Percentiles rank a stretch among this genome's conserved stretches.
Conservation (phyloP, 2,888 invertebrate genomes). For the Thymelicus sylvestris region DNA sequence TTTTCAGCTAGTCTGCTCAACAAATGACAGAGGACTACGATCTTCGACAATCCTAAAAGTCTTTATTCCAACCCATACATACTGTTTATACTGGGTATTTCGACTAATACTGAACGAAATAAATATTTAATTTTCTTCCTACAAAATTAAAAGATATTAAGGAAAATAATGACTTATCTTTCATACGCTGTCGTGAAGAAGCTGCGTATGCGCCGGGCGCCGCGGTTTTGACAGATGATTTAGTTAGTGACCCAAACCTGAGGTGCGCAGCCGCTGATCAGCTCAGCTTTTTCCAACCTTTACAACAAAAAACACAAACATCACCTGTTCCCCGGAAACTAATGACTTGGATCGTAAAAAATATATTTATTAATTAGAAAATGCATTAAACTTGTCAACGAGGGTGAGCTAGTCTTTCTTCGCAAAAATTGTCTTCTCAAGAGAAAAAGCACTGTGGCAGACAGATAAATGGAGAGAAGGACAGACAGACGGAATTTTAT, state of each 20-base stretch:
- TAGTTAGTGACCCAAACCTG: conserved; percentile 59
- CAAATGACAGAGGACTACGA: too few relatives aligned
- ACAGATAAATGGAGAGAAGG: too few relatives aligned
- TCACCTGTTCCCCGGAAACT: conserved; percentile 54
- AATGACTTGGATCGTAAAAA: conserved; percentile 18
- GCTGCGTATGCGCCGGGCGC: conserved; percentile 48
- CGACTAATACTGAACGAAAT: too few relatives aligned
- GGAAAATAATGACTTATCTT: conserved; percentile 42
- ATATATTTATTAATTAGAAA: background rate
- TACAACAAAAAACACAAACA: conserved; percentile 45
- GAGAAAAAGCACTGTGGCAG: too few relatives aligned
- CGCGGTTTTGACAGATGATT: conserved; percentile 67
- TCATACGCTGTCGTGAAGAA: conserved; percentile 37
- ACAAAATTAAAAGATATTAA: background rate
- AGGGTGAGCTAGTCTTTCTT: too few relatives aligned
- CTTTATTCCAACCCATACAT: too few relatives aligned
- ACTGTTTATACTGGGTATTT: too few relatives aligned
- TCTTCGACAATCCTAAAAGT: too few relatives aligned
- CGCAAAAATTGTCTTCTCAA: too few relatives aligned
- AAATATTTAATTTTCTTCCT: too few relatives aligned
- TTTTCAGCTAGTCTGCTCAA: too few relatives aligned
- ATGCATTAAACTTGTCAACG: background rate
- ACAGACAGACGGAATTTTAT: too few relatives aligned
- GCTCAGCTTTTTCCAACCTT: conserved; percentile 49
- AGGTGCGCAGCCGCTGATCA: conserved; percentile 46